Evolutionary conservation across 2,113 vertebrate species (phyloP), one percentile per base, ranked within the genome.

Genomic region (Protobothrops flavoviridis): DNA sequence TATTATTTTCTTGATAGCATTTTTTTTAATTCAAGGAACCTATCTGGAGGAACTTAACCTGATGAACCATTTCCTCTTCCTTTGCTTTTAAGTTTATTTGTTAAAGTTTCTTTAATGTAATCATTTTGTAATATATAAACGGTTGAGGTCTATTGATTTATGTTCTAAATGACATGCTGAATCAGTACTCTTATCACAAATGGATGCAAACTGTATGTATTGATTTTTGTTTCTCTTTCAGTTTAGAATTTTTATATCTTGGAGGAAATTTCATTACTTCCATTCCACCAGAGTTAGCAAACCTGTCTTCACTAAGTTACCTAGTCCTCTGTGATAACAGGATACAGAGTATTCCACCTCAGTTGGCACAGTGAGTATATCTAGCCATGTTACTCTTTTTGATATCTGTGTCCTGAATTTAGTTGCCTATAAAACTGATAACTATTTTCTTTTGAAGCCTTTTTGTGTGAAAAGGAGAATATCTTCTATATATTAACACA

Each of bases 261-360:
- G 99, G 99, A 93, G 99, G 99, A 93, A 99, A 99, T 97, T 98
- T 99, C 97, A 99, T 99, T 97, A 97, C 98, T 53, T 98, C 98
- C 93, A 99, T 99, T 95, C 99, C 99, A 94, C 98, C 98, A 64
- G 99, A 99, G 97, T 97, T 99, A 96, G 99, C 98, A 81, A 99
- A 99, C 96, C 97, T 99, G 93, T 98, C 99, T 86, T 98, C 97
- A 96, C 98, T 99, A 93, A 99, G 97, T 97, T 99, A 99, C 94
- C 97, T 99, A 96, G 99, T 99, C 15, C 97, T 99, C 61, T 99
- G 99, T 97, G 99, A 99, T 97, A 99, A 99, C 97, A 99, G 98
- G 95, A 99, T 99, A 96, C 99, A 99, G 96, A 99, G 99, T 93
- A 98, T 99, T 92, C 99, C 99, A 50, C 99, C 99, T 52, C 99